Evolutionary conservation across 2,797 vertebrate genomes (phyloP), one percentile per base, ranked within the genome.

Genomic region (Nannoperca australis): DNA sequence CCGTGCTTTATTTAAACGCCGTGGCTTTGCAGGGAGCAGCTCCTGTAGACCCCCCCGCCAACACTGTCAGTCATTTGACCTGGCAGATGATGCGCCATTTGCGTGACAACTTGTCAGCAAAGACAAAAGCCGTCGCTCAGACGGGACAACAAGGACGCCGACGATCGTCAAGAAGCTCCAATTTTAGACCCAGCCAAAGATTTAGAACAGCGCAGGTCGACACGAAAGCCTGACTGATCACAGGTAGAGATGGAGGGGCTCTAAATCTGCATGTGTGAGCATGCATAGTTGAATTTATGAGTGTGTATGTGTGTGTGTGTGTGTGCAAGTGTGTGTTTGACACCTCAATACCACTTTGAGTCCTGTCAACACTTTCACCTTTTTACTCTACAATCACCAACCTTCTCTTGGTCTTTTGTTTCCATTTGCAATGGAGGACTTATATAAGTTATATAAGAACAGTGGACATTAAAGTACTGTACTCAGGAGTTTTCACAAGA

Each of bases 41-140:
- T 63, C 73, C 65, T 17, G 47, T 11, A 63, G 34, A 18, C 45
- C 59, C 54, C 54, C 40, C 38, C 5, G 45, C 66, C 67, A 8
- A 70, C 47, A 0, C 82, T 51, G 84, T 79, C 89, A 79, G 71
- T 88, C 83, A 76, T 74, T 63, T 67, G 84, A 74, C 77, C 83
- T 20, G 74, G 76, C 66, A 42, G 85, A 86, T 86, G 66, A 79
- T 34, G 49, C 30, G 3, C 32, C 17, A 62, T 70, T 79, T 73
- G 74, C 20, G 5, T 63, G 71, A 81, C 90, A 69, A 45, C 71
- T 62, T 81, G 84, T 90, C 90, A 85, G 83, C 74, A 7, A 5
- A 85, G 82, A 88, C 83, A 79, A 83, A 91, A 88, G 89, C 79
- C n/a, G 42, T 79, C 59, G 9, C 79, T 91, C 83, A 60, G 75